A percentile compares a stretch with the other conserved stretches of the same genome.
phyloP scores from a whole-genome alignment of 2,888 invertebrate species.

The Drosophila meridionalis region DNA sequence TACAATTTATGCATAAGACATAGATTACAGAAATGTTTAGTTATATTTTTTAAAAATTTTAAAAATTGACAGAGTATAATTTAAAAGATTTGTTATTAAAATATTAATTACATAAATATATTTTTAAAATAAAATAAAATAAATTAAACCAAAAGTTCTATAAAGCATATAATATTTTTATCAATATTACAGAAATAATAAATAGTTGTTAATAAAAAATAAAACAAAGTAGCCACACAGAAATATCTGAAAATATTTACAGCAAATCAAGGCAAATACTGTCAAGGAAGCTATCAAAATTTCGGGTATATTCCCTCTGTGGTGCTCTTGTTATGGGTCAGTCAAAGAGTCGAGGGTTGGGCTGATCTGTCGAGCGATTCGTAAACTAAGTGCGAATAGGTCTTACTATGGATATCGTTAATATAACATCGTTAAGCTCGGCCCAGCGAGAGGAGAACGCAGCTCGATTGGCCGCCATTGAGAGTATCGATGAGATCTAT shows the following conservation, averaged over 20 bases:
- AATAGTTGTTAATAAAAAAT: background rate
- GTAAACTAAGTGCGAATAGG: background rate
- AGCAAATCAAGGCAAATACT: slow-evolving; percentile 8
- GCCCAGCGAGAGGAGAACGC: slow-evolving; percentile 14
- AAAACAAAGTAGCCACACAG: slow-evolving; percentile 19
- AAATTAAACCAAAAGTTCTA: no score
- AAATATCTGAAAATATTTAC: background rate
- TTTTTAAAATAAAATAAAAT: no score
- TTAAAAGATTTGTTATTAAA: no score
- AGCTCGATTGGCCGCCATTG: slow-evolving; percentile 6
- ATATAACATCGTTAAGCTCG: slow-evolving; percentile 15
- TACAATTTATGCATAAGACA: no score
- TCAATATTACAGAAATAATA: no score
- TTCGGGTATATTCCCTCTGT: slow-evolving; percentile 14
- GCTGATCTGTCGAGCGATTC: slow-evolving; percentile 11
- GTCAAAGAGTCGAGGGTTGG: slow-evolving; percentile 8
- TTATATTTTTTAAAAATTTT: no score
- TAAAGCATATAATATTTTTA: no score
- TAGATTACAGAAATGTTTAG: no score
- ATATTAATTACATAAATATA: no score
- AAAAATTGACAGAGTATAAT: no score
- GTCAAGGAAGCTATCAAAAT: slow-evolving; percentile 29
- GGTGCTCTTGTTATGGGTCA: slow-evolving; percentile 44
- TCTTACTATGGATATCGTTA: slow-evolving; percentile 16
- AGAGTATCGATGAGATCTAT: slow-evolving; percentile 31